phyloP scores from a whole-genome alignment of 2,888 invertebrate genomes.

The Entomobrya multifasciata region DNA sequence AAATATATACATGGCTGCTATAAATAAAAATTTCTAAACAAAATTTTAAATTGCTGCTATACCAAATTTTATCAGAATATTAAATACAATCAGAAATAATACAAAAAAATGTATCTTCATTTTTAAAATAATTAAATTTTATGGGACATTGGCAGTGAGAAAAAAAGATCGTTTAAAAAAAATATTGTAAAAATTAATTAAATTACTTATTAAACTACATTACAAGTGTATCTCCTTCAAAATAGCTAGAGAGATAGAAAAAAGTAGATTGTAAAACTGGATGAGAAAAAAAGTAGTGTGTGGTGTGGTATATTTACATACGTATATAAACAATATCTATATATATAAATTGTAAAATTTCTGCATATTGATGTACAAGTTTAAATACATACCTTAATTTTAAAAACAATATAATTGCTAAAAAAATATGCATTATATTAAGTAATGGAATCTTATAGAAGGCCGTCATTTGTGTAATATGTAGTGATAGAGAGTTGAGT shows the following conservation, averaged over 20 bases:
- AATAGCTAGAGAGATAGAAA: too few relatives aligned
- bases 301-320: too few relatives aligned
- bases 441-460: conserved; percentile 47
- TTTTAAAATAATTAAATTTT: conserved; percentile 1
- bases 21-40: too few relatives aligned
- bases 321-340: too few relatives aligned
- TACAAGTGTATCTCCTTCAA: conserved; percentile 23
- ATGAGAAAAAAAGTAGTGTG: too few relatives aligned
- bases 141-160: conserved; percentile 45
- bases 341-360: too few relatives aligned
- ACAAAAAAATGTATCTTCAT: too few relatives aligned
- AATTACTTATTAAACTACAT: conserved; percentile 5
- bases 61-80: neutral
- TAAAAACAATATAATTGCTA: conserved; percentile 27
- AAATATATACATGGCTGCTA: conserved; percentile 27
- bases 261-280: too few relatives aligned
- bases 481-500: conserved; percentile 19
- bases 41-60: conserved; percentile 4
- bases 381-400: conserved; percentile 40
- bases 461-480: conserved; percentile 66
- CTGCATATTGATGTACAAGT: too few relatives aligned
- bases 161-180: conserved; percentile 18
- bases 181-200: conserved; percentile 4
- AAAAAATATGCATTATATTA: conserved; percentile 4
- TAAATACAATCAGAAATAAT: conserved; percentile 16